A percentile compares a stretch with the other conserved stretches of the same genome.
phyloP scores from a whole-genome alignment of 2,113 vertebrate genomes.

The Oncorhynchus gorbuscha region DNA sequence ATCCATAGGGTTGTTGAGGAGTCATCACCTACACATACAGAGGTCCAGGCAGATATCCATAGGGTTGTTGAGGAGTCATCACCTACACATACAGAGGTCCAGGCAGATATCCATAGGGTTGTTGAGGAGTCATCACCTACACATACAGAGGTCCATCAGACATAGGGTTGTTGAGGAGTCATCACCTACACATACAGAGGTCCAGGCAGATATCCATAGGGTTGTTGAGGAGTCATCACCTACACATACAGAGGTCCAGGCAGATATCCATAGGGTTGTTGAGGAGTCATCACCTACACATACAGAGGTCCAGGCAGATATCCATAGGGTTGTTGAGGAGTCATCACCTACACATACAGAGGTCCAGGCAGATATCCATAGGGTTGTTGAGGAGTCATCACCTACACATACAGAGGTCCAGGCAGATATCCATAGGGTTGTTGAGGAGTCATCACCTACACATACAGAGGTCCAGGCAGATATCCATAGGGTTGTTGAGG shows the following conservation, averaged over 20 bases:
- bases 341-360: conserved; percentile 50
- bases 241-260: conserved; percentile 27
- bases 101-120: not conserved
- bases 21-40: conserved; percentile 50
- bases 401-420: conserved; percentile 33
- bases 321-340: conserved; percentile 24
- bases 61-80: conserved; percentile 44
- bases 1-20: conserved; percentile 19
- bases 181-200: conserved; percentile 49
- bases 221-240: conserved; percentile 49
- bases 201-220: not conserved
- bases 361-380: not conserved
- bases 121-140: conserved; percentile 53
- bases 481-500: conserved; percentile 10
- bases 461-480: conserved; percentile 17
- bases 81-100: conserved; percentile 37
- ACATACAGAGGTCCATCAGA: conserved; percentile 23
- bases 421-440: not conserved
- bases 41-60: conserved; percentile 4
- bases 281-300: conserved; percentile 55
- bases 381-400: conserved; percentile 47
- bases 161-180: conserved; percentile 31
- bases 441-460: conserved; percentile 53
- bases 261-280: not conserved
- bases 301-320: conserved; percentile 12